Evolutionary conservation across 1,140 invertebrate genomes (phyloP).

Genomic region (Nilaparvata lugens): DNA sequence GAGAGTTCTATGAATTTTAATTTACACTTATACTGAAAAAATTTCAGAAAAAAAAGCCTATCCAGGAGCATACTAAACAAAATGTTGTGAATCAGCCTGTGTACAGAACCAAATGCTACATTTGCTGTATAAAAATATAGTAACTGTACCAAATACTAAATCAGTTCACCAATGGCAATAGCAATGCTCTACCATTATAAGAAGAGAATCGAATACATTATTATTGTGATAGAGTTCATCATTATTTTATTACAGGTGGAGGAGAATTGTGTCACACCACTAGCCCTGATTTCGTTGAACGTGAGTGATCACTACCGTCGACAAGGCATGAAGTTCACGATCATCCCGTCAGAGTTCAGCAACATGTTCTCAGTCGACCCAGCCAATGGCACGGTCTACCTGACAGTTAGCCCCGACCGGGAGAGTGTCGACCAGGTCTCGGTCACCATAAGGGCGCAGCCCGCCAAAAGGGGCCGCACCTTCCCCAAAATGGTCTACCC

Average conservation of each 20-base stretch:
- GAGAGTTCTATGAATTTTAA: too few species aligned
- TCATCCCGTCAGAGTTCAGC: slow-evolving; percentile 43
- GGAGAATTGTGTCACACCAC: slow-evolving; percentile 58
- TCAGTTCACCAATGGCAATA: too few species aligned
- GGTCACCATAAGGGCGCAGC: slow-evolving; percentile 56
- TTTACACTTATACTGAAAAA: too few species aligned
- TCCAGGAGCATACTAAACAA: too few species aligned
- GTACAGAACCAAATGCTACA: too few species aligned
- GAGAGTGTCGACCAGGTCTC: slow-evolving; percentile 55
- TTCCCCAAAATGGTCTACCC: slow-evolving; percentile 60
- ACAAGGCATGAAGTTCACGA: slow-evolving; percentile 38
- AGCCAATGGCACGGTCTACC: slow-evolving; percentile 57
- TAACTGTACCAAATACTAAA: too few species aligned
- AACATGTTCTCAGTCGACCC: slow-evolving; percentile 58
- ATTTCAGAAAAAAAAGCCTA: too few species aligned
- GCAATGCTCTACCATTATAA: too few species aligned
- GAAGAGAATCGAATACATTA: too few species aligned
- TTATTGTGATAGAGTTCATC: too few species aligned
- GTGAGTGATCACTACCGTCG: slow-evolving; percentile 20
- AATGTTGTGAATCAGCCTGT: too few species aligned
- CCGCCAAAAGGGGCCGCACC: slow-evolving; percentile 45
- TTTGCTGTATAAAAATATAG: too few species aligned
- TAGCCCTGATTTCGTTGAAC: slow-evolving; percentile 59
- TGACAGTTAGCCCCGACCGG: slow-evolving; percentile 56
- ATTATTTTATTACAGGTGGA: slow-evolving; percentile 38